Evolutionary conservation across 2,797 vertebrate genomes (phyloP), one percentile per base, ranked within the genome.

Genomic region (Toxotes lorentzi): DNA sequence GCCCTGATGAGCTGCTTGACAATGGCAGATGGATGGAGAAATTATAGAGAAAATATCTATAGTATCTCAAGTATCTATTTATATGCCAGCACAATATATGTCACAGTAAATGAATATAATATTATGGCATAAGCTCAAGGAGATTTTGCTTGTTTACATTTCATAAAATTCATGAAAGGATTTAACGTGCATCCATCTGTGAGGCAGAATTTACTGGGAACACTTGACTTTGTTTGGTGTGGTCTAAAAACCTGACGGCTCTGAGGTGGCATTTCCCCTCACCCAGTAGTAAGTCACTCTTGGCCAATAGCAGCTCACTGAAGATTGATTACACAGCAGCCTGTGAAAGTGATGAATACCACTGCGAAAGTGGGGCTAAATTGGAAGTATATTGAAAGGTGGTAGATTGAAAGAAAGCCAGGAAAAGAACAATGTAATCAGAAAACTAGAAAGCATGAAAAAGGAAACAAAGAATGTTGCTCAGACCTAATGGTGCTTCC

Each of bases 401-500:
- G 67, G 72, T 67, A 76, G 77, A 93, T 86, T 89, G 76, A 89
- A 88, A 85, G 4, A 88, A 84, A 86, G 72, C 47, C 50, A 32
- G 35, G 65, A 56, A 80, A 88, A 85, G 70, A 78, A 88, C 67
- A 88, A 79, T 78, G 84, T 80, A 88, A 91, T 91, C 84, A 86
- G 51, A 81, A 87, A 81, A 79, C 63, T 50, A 74, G 38, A 83
- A 53, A 23, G 59, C 32, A 57, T n/a, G 11, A 50, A 59, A 76
- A 66, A 60, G 64, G 43, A 70, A 76, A 59, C 58, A 73, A 68
- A 50, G 61, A 63, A 40, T 70, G 48, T 68, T 71, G 70, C 66
- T 95, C 96, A 95, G 90, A 99, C 98, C 98, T 96, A 2, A 99
- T 97, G 12, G 97, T 99, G 95, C 97, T 98, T 35, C 98, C 98